Evolutionary conservation across 2,888 invertebrate species (phyloP), one percentile per base, ranked within the genome.

Genomic region (Brachylomia viminalis): DNA sequence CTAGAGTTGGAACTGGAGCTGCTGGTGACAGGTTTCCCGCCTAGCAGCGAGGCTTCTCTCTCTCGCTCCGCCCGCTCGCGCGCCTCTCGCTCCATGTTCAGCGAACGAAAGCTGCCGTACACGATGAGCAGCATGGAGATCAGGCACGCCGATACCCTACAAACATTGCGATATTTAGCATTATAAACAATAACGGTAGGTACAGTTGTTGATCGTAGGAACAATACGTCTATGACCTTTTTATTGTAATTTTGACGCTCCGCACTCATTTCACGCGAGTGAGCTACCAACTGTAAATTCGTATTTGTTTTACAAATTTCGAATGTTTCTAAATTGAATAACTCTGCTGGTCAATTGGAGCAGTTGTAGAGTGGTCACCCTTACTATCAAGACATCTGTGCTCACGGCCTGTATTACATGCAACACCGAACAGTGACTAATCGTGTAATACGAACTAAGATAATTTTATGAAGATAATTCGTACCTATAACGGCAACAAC

Each of bases 61-160:
- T 97, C 98, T 94, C 98, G 97, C 91, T 98, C 98, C 84, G 98
- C 98, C 86, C 98, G 97, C 94, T 98, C 98, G 83, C 98, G 97
- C 66, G 99, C 99, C 94, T 99, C 99, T 88, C 99, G 98, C 95
- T 99, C 99, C 98, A 99, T 98, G 96, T 99, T 99, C 85, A 99
- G 96, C 84, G 99, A 99, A 89, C 99, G 98, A 97, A 99, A 99
- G 94, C 99, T 99, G 90, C 99, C 99, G 94, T 99, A 99, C 56
- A 99, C 99, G 91, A 99, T 99, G 87, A 99, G 97, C 90, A 99
- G 97, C 97, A 99, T 99, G 88, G 99, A 99, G 95, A 99, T 99
- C 89, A 99, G 97, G 96, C 99, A 99, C 89, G 99, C 99, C 72
- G 99, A 99, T 82, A 99, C 98, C 91, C 99, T 97, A 93, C 1